Base-by-base conservation (phyloP, 2,113 vertebrate species). In the Centrocercus urophasianus region DNA sequence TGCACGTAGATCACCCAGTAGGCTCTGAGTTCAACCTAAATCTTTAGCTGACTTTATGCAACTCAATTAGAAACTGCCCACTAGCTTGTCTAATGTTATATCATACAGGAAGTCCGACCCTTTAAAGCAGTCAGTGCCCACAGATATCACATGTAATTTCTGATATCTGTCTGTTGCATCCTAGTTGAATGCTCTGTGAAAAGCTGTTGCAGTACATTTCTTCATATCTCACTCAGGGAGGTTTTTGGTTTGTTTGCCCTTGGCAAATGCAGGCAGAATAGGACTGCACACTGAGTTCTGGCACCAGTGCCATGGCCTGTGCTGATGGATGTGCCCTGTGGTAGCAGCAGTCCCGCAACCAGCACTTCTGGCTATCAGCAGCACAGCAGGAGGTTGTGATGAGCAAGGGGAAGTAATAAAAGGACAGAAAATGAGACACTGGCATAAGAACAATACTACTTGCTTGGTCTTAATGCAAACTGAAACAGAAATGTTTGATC, bases 361-460 rank as follows among this genome's bases (percentile, higher is more conserved):
- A 61, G 72, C 93, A 40, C 91, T 94, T 91, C 65, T 86, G 90
- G 91, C 93, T 92, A 93, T 94, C 96, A 91, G 83, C 82, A 64
- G 67, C 95, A 80, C 89, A 90, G 93, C 89, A 91, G 87, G 94
- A 86, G 83, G 73, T 86, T 90, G 24, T 0, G 21, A 54, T 86
- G 88, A 93, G 4, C 83, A 67, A 83, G 54, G 59, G 70, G 74
- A 78, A 61, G 87, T 83, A 95, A 95, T 76, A 73, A 91, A 93
- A 95, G 65, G 47, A 63, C 83, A 86, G 73, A 88, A 94, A 91
- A 88, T 90, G 70, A 93, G 78, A 42, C 38, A 67, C 63, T 88
- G 65, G 52, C 57, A 69, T 24, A 65, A 81, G 73, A 91, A 81
- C n/a, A 69, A 71, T 93, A 80, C 45, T 73, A 34, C 57, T 91